Evolutionary conservation across 2,113 vertebrate genomes (phyloP).

Genomic region (Cairina moschata): DNA sequence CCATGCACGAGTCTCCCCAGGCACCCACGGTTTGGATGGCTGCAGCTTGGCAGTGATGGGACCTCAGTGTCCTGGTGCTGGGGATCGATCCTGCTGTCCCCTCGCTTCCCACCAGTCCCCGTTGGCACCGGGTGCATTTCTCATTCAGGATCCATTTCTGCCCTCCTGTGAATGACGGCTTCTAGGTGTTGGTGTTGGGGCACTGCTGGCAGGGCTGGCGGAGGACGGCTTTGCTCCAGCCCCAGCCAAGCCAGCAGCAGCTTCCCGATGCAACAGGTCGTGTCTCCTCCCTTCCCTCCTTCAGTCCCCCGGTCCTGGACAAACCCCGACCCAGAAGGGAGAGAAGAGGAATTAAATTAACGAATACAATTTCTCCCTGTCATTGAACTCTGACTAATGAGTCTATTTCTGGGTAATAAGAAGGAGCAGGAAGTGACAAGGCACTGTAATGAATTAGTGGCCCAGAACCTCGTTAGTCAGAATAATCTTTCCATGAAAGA

Average conservation of each 20-base stretch:
- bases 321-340: slow-evolving; percentile 58
- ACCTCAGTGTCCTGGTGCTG: too few relatives aligned
- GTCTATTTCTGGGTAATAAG: slow-evolving; percentile 88
- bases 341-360: slow-evolving; percentile 83
- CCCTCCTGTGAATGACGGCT: background rate
- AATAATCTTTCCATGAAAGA: slow-evolving; percentile 87
- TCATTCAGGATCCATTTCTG: background rate
- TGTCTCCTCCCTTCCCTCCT: slow-evolving; percentile 25
- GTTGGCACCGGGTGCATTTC: background rate
- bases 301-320: slow-evolving; percentile 62
- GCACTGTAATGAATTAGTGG: slow-evolving; percentile 86
- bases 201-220: background rate
- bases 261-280: background rate
- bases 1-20: background rate
- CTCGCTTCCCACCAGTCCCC: accelerated
- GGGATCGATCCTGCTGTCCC: background rate
- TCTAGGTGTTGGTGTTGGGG: accelerated
- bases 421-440: slow-evolving; percentile 85
- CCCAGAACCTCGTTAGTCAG: slow-evolving; percentile 89
- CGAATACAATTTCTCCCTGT: slow-evolving; percentile 83
- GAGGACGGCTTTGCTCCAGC: background rate
- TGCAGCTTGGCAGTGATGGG: background rate
- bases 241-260: accelerated
- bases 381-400: slow-evolving; percentile 83
- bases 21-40: background rate